phyloP scores from a whole-genome alignment of 2,797 vertebrate genomes.

The Pteropus rufus region DNA sequence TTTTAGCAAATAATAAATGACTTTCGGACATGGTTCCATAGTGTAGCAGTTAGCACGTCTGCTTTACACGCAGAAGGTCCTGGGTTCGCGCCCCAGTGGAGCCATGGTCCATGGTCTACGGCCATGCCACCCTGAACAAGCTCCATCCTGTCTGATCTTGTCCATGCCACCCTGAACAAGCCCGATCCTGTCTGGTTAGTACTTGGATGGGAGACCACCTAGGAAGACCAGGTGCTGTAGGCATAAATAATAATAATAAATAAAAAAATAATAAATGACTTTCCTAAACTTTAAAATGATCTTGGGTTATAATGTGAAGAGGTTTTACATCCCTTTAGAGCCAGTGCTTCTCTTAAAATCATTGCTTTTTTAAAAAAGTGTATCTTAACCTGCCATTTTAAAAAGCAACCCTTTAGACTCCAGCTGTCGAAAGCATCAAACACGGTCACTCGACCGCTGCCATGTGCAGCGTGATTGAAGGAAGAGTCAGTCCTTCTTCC shows the following conservation, averaged over 20 bases:
- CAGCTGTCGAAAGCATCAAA: constrained; percentile 61
- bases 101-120: too few species aligned
- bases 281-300: constrained; percentile 48
- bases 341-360: constrained; percentile 21
- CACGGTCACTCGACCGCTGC: constrained; percentile 59
- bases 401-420: constrained; percentile 46
- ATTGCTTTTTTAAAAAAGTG: not conserved
- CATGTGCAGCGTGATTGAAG: constrained; percentile 67
- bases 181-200: too few species aligned
- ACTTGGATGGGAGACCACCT: too few species aligned
- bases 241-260: too few species aligned
- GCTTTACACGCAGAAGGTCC: too few species aligned
- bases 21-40: not conserved
- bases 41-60: too few species aligned
- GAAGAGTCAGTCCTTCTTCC: constrained; percentile 56
- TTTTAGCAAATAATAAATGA: constrained; percentile 1
- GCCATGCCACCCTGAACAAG: too few species aligned
- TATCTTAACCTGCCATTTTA: constrained; percentile 44
- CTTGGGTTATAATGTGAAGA: not conserved
- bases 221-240: too few species aligned
- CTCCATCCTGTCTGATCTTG: too few species aligned
- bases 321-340: constrained; percentile 9
- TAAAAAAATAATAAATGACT: not conserved
- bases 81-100: too few species aligned
- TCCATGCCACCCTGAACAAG: too few species aligned